A percentile compares a stretch with the other conserved stretches of the same genome.
Evolutionary conservation across 2,888 invertebrate genomes (phyloP).

Genomic region (Hecatera dysodea): DNA sequence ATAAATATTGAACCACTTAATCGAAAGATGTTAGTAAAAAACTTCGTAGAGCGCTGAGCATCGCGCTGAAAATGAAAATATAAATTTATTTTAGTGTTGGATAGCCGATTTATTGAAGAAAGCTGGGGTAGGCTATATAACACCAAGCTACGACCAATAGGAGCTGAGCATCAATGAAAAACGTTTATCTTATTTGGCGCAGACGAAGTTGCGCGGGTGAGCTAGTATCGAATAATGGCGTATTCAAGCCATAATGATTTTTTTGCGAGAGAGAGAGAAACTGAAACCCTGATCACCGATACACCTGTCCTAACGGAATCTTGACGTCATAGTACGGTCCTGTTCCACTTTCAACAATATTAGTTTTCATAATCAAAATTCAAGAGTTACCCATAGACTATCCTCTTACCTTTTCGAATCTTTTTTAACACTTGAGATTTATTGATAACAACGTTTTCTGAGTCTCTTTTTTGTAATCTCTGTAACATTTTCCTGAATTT

Average conservation of each 20-base stretch:
- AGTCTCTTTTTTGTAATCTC: neutral
- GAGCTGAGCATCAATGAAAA: too few relatives aligned
- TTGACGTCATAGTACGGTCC: neutral
- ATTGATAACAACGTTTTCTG: neutral
- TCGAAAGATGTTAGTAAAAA: too few relatives aligned
- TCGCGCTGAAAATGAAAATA: too few relatives aligned
- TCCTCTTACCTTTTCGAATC: conserved; percentile 44
- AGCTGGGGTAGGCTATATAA: too few relatives aligned
- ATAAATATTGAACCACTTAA: too few relatives aligned
- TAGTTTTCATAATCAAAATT: neutral
- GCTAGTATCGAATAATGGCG: too few relatives aligned
- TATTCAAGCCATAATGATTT: neutral
- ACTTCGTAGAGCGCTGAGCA: too few relatives aligned
- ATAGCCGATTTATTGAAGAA: too few relatives aligned
- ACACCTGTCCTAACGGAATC: neutral
- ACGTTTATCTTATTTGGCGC: too few relatives aligned
- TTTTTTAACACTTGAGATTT: conserved; percentile 38
- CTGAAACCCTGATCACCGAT: neutral
- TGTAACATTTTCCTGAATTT: neutral
- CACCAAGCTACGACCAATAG: too few relatives aligned
- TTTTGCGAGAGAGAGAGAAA: neutral
- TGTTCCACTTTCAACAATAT: neutral
- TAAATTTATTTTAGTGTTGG: too few relatives aligned
- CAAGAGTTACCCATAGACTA: neutral
- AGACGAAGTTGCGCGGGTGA: too few relatives aligned